Evolutionary conservation across 2,888 invertebrate species (phyloP).

Genomic region (Anticlea derivata): DNA sequence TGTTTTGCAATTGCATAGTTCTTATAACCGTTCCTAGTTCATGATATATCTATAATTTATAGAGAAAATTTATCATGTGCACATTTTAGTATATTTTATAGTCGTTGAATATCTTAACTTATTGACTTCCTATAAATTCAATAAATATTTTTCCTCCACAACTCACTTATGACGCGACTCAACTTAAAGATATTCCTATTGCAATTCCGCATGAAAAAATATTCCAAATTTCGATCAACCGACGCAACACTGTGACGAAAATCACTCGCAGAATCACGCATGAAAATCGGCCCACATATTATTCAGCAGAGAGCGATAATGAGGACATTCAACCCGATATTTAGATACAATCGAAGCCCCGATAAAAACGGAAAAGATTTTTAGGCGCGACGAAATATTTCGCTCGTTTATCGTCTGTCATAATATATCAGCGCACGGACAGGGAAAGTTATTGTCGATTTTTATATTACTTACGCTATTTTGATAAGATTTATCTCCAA

Average conservation of each 20-base stretch:
- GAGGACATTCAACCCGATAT: conserved; percentile 66
- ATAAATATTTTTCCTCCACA: neutral
- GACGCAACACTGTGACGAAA: conserved; percentile 58
- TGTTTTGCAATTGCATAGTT: no score
- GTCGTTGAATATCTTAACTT: no score
- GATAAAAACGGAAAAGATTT: conserved; percentile 44
- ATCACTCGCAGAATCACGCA: conserved; percentile 58
- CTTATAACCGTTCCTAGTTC: no score
- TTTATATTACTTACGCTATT: conserved; percentile 38
- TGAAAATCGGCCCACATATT: conserved; percentile 77
- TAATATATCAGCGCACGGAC: conserved; percentile 39
- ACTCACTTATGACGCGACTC: conserved; percentile 12
- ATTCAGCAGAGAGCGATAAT: conserved; percentile 71
- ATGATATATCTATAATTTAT: no score
- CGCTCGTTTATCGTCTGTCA: conserved; percentile 46
- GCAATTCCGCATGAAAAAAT: conserved; percentile 34
- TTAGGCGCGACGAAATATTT: conserved; percentile 48
- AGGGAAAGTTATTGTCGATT: conserved; percentile 41
- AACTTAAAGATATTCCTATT: conserved; percentile 19
- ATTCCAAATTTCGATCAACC: conserved; percentile 39
- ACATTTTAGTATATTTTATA: no score
- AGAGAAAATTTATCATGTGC: no score
- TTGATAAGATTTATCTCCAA: conserved; percentile 31
- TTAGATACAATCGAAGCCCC: conserved; percentile 60
- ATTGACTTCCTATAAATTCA: neutral